These are phyloP conservation scores for Sebastes minor DNA, from an alignment of 2,797 vertebrate genomes.

Conservation along the genomic window DNA sequence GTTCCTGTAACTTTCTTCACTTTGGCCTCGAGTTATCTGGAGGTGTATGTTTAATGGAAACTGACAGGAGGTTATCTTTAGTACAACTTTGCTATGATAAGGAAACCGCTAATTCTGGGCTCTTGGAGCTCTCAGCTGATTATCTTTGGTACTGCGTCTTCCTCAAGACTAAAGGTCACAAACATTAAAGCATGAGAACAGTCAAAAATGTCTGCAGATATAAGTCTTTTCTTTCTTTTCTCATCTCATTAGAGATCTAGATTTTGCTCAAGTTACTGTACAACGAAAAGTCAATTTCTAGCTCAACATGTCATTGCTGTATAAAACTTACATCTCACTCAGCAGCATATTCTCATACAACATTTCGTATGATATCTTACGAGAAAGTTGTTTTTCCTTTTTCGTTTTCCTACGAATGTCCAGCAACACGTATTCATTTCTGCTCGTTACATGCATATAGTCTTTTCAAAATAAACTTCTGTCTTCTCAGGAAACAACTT, in stretches of 20 bases:
- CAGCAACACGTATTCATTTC: rapidly evolving
- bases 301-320: background rate
- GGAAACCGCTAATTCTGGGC: background rate
- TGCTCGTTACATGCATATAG: too few relatives aligned
- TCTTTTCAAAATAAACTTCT: too few relatives aligned
- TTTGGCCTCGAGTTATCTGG: background rate
- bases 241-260: background rate
- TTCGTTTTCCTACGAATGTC: too few relatives aligned
- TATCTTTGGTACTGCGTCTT: background rate
- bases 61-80: slow-evolving; percentile 6
- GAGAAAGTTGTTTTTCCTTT: background rate
- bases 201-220: background rate
- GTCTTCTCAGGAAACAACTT: too few relatives aligned
- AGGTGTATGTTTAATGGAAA: background rate
- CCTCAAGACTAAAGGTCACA: background rate
- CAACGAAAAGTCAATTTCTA: background rate
- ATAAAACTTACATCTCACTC: background rate
- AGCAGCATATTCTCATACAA: background rate
- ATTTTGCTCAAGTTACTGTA: background rate
- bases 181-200: background rate
- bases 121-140: background rate
- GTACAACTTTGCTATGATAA: background rate
- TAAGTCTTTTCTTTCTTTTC: background rate
- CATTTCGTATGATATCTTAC: background rate
- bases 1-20: slow-evolving; percentile 30